Evolutionary conservation across 2,797 vertebrate species (phyloP), one percentile per base, ranked within the genome.

Genomic region (Scyliorhinus canicula): DNA sequence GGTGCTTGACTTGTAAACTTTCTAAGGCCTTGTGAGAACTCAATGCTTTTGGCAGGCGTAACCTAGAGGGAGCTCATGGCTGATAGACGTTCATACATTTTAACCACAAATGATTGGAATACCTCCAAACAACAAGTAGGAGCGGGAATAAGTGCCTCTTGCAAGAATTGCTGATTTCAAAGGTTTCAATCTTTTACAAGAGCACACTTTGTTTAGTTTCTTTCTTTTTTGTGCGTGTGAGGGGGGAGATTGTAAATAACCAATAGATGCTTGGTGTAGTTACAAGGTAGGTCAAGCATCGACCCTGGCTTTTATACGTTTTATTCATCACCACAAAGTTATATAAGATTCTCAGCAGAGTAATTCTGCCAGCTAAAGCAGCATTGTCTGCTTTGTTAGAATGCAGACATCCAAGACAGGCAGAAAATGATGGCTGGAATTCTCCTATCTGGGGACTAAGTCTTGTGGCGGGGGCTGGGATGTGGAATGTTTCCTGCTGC

Each of bases 1-100:
- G 40, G 60, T 44, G 57, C 57, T 91, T 91, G 60, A 65, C 57
- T 91, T 65, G 88, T 44, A 91, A 91, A 91, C 88, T 44, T 65
- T 40, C 6, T 65, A n/a, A 65, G n/a, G 47, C 65, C 88, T 24
- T 40, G n/a, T 26, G 60, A 24, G 60, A 91, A 65, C 8, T 8
- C n/a, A 44, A 44, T 26, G 14, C 21, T 60, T 88, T 91, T 91
- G 86, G 86, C 86, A 90, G 40, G 50, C 31, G 0, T 90, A 40
- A 90, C 57, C 86, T 40, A 90, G 55, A 40, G 86, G 55, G 86
- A 65, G 60, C 88, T 65, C 60, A 91, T 24, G 3, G 7, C 55
- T 90, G 52, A 40, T n/a, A 19, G 85, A 57, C 0, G 7, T 91
- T 8, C 35, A 24, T 63, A 63, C 57, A 63, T 63, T 60, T 65